Evolutionary conservation across 2,888 invertebrate genomes (phyloP).

Genomic region (Galerucella nymphaeae): DNA sequence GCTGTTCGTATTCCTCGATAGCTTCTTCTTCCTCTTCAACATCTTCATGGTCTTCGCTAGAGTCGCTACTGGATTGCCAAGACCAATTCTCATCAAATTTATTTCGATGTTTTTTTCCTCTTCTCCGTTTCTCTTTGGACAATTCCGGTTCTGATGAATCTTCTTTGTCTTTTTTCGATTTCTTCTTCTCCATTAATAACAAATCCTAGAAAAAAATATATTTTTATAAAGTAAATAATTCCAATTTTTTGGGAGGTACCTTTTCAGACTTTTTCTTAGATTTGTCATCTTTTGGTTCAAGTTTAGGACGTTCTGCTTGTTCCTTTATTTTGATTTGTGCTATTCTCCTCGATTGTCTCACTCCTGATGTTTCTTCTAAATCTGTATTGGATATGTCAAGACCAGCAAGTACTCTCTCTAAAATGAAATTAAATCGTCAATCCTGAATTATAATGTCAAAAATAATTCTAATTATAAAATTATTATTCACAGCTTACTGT

Average conservation of each 20-base stretch:
- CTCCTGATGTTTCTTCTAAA: conserved; percentile 69
- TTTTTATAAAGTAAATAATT: background rate
- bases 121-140: conserved; percentile 57
- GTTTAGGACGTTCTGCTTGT: conserved; percentile 63
- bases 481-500: conserved; percentile 39
- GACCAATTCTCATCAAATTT: conserved; percentile 68
- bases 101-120: conserved; percentile 59
- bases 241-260: background rate
- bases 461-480: too few relatives aligned
- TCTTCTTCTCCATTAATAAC: conserved; percentile 42
- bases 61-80: conserved; percentile 72
- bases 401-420: conserved; percentile 65
- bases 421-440: conserved; percentile 20
- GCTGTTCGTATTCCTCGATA: conserved; percentile 54
- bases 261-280: conserved; percentile 50
- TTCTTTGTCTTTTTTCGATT: conserved; percentile 48
- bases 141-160: background rate
- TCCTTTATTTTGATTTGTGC: conserved; percentile 90
- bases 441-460: too few relatives aligned
- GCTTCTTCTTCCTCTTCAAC: conserved; percentile 63
- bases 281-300: conserved; percentile 40
- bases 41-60: conserved; percentile 63
- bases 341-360: conserved; percentile 85
- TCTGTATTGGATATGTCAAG: conserved; percentile 65
- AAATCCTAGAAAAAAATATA: background rate